Percentiles rank a stretch among this genome's conserved stretches.
phyloP scores from a whole-genome alignment of 2,113 vertebrate species.

The Callorhinus ursinus region DNA sequence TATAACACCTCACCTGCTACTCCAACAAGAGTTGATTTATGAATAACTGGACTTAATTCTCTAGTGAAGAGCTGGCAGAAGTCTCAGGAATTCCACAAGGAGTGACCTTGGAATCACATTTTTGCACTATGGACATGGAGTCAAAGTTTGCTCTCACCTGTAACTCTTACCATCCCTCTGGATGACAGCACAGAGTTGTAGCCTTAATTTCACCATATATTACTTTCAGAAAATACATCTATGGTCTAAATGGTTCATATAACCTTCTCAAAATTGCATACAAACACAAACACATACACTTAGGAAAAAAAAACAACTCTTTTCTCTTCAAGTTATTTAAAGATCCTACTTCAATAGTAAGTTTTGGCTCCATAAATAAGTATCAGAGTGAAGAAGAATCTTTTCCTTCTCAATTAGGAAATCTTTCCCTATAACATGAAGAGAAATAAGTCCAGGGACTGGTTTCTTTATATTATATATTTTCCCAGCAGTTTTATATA shows the following conservation, averaged over 20 bases:
- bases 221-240: slow-evolving; percentile 46
- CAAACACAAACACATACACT: neutral
- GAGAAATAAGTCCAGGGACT: neutral
- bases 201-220: neutral
- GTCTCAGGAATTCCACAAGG: neutral
- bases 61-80: neutral
- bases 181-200: neutral
- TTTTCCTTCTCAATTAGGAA: neutral
- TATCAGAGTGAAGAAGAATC: neutral
- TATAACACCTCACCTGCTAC: neutral
- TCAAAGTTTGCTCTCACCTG: neutral
- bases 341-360: neutral
- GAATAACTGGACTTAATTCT: neutral
- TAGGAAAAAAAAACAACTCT: neutral
- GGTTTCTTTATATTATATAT: neutral
- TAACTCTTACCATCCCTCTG: neutral
- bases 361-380: neutral
- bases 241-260: neutral
- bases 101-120: neutral
- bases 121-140: neutral
- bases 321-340: neutral
- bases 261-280: neutral
- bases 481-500: neutral
- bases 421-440: neutral
- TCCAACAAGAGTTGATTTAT: neutral